Evolutionary conservation across 1,140 invertebrate genomes (phyloP).

Genomic region (Caenorhabditis brenneri): DNA sequence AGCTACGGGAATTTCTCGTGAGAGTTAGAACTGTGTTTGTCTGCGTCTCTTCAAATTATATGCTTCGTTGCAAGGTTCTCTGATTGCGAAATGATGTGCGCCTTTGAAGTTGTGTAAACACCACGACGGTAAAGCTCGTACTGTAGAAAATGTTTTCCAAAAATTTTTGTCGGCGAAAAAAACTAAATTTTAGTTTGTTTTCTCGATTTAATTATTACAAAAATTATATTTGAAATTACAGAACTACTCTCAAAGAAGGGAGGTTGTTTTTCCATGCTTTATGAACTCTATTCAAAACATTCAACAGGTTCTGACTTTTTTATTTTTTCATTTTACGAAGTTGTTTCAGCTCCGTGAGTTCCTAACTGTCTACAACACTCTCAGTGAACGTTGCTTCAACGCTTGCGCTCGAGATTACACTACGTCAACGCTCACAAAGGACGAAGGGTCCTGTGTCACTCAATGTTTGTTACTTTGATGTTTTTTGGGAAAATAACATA

Average conservation of each 20-base stretch:
- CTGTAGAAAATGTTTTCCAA: neutral
- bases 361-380: slow-evolving; percentile 62
- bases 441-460: slow-evolving; percentile 56
- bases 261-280: neutral
- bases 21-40: neutral
- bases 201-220: neutral
- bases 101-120: slow-evolving; percentile 3
- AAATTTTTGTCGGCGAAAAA: neutral
- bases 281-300: slow-evolving; percentile 34
- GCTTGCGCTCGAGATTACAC: slow-evolving; percentile 62
- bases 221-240: neutral
- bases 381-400: slow-evolving; percentile 62
- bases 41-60: slow-evolving; percentile 2
- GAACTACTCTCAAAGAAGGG: neutral
- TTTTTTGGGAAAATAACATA: neutral
- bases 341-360: slow-evolving; percentile 61
- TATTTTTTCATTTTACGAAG: neutral
- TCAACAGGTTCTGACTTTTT: neutral
- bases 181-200: neutral
- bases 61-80: neutral
- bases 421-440: slow-evolving; percentile 37
- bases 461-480: slow-evolving; percentile 55
- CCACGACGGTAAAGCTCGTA: neutral
- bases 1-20: neutral
- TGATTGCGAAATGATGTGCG: neutral